These are phyloP conservation scores for Eubasilissa splendida DNA, from an alignment of 2,888 invertebrate species.

Conservation along the genomic window DNA sequence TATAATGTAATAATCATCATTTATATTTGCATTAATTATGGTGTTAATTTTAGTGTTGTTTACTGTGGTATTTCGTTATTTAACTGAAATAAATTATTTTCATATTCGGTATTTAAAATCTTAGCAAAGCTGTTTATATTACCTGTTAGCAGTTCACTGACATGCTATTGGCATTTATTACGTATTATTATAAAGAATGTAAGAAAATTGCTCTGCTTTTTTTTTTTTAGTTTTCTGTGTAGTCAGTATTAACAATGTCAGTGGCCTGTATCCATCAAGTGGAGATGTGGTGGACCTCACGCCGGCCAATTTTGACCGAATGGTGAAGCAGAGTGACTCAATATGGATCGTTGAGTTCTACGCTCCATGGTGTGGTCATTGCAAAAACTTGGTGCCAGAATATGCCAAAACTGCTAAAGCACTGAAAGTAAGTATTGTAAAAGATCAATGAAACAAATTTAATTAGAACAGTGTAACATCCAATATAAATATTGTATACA, in stretches of 20 bases:
- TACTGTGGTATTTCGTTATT: too few species aligned
- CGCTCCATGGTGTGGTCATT: conserved; percentile 97
- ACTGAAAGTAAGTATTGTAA: conserved; percentile 79
- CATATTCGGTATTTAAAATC: too few species aligned
- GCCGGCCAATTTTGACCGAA: conserved; percentile 88
- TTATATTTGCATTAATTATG: too few species aligned
- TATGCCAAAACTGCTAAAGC: conserved; percentile 95
- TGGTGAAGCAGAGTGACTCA: conserved; percentile 87
- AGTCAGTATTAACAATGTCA: conserved; percentile 52
- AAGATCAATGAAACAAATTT: not conserved
- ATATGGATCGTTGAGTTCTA: conserved; percentile 97
- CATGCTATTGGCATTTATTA: too few species aligned
- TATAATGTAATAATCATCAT: too few species aligned
- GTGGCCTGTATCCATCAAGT: conserved; percentile 77
- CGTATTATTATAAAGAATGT: too few species aligned
- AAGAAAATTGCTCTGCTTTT: not conserved
- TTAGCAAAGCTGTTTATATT: too few species aligned
- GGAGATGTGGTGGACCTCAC: conserved; percentile 90
- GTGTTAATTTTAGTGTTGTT: too few species aligned
- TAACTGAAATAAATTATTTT: too few species aligned
- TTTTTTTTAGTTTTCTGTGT: conserved; percentile 44
- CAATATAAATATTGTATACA: not conserved
- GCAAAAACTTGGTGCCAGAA: conserved; percentile 91
- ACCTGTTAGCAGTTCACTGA: too few species aligned
- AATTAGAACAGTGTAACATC: not conserved